Evolutionary conservation across 2,113 vertebrate species (phyloP), one percentile per base, ranked within the genome.

Genomic region (Halichoeres trimaculatus): DNA sequence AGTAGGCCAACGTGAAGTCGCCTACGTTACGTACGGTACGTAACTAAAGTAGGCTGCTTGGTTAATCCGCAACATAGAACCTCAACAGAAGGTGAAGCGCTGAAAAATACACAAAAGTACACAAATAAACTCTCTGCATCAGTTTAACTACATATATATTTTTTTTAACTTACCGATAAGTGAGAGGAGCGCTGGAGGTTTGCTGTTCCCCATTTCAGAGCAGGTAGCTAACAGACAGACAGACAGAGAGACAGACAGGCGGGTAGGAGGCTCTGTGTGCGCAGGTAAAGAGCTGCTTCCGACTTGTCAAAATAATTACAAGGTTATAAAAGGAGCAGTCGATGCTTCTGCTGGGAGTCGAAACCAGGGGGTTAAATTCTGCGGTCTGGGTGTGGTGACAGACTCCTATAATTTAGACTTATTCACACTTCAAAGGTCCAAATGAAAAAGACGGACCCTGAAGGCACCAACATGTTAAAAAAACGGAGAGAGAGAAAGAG

Each of bases 331-430:
- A 54, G 17, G 19, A 30, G 58, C 4, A 47, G 53, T 57, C n/a
- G 51, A 54, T 9, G 52, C 22, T 6, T 47, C 34, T 54, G 2
- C 48, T 23, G 51, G 7, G 30, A 16, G 9, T 50, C 20, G 55
- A 78, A 68, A 55, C 36, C 64, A 70, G 55, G 58, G 57, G 38
- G 20, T 45, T 70, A 24, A n/a, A 9, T 24, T 34, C 7, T 84
- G 76, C 11, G 19, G 50, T 26, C 30, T 78, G 86, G 83, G 89
- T 86, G 89, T 86, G 89, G 85, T 81, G 76, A 62, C 48, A 67
- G n/a, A 73, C 35, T 61, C 66, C 19, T 70, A 35, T 55, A 26
- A 74, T 67, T 62, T 19, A 36, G 19, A 64, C 43, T 0, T 62
- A 47, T 78, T 71, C 40, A 35, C 51, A 38, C 54, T 8, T 68